Evolutionary conservation across 2,113 vertebrate species (phyloP).

Genomic region (Pterocles gutturalis): DNA sequence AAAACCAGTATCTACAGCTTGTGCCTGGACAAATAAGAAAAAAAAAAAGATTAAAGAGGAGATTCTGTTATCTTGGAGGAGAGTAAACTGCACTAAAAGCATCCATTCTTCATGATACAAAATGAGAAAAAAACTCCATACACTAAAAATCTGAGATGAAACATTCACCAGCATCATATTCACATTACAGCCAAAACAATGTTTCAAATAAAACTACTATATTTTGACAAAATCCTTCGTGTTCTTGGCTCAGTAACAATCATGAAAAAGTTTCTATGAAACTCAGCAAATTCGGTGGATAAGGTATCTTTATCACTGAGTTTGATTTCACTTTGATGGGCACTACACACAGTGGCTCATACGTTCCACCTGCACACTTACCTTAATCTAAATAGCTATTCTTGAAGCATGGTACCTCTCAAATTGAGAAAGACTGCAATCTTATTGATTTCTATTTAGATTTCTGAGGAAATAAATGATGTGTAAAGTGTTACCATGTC

Average conservation of each 20-base stretch:
- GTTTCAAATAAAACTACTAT: background rate
- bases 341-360: background rate
- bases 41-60: background rate
- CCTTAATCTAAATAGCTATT: background rate
- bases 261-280: too few species aligned
- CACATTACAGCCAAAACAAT: constrained; percentile 17
- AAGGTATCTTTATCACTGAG: background rate
- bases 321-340: background rate
- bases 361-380: background rate
- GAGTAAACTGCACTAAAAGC: constrained; percentile 5
- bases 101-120: constrained; percentile 3
- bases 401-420: background rate
- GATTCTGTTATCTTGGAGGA: background rate
- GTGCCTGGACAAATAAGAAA: background rate
- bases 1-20: constrained; percentile 7
- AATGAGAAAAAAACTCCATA: background rate
- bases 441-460: constrained; percentile 5
- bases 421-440: background rate
- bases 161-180: constrained; percentile 11
- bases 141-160: constrained; percentile 25
- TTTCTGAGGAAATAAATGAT: too few species aligned
- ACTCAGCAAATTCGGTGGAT: background rate
- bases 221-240: background rate
- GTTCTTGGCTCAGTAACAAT: background rate
- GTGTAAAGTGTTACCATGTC: background rate